Evolutionary conservation across 2,888 invertebrate genomes (phyloP).

Genomic region (Agrochola circellaris): DNA sequence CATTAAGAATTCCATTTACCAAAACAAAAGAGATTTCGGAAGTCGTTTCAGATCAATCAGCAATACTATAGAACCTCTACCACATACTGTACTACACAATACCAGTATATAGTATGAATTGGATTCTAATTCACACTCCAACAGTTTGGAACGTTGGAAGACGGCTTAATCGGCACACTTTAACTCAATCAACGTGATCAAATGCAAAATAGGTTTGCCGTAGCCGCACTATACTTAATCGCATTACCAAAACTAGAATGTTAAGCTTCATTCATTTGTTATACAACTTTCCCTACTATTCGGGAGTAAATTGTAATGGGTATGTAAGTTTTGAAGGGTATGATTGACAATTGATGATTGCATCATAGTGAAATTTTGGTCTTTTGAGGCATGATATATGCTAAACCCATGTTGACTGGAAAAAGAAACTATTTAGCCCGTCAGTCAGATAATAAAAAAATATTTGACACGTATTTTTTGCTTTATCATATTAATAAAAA

Average conservation of each 20-base stretch:
- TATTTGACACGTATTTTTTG: no score
- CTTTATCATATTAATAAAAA: no score
- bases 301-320: constrained; percentile 31
- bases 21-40: constrained; percentile 2
- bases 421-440: no score
- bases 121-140: constrained; percentile 61
- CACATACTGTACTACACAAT: constrained; percentile 9
- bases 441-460: no score
- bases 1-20: neutral
- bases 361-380: neutral
- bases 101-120: constrained; percentile 31
- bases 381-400: neutral
- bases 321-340: constrained; percentile 21
- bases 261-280: constrained; percentile 62
- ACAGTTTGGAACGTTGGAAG: constrained; percentile 65
- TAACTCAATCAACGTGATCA: constrained; percentile 73
- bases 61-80: neutral
- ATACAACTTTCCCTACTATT: constrained; percentile 54
- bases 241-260: constrained; percentile 58
- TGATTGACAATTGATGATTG: constrained; percentile 19
- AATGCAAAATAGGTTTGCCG: constrained; percentile 78
- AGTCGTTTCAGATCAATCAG: constrained; percentile 18
- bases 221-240: constrained; percentile 62
- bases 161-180: constrained; percentile 77
- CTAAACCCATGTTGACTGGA: no score